Evolutionary conservation across 1,140 invertebrate species (phyloP), one percentile per base, ranked within the genome.

Genomic region (Dufourea novaeangliae): DNA sequence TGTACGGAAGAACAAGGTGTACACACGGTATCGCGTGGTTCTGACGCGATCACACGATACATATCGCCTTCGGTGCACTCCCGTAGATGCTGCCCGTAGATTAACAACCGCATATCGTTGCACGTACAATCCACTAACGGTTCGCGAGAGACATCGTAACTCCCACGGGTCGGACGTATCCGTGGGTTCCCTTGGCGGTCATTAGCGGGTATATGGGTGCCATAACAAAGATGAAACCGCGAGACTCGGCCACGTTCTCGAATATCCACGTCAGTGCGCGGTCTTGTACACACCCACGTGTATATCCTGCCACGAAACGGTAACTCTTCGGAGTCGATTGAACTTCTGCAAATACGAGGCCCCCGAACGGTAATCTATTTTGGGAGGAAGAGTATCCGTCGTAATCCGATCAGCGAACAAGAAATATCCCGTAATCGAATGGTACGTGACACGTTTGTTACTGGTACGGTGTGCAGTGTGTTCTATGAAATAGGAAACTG

Each of bases 161-260:
- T 84, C 78, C 67, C 72, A 80, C 82, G 78, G 68, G 20, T 29
- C 20, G 52, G 50, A 29, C 29, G 37, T 68, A 71, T 68, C 81
- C 76, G 37, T 57, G 76, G n/a, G 39, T 50, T 75, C 70, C 29
- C 77, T 72, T 41, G 64, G 64, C 71, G 78, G 83, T 85, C 83
- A 85, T 85, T 85, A 84, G 78, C 56, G 83, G 32, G 78, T 84
- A 75, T 75, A 84, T 80, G 82, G 68, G 78, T 77, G 72, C 82
- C 63, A 80, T 84, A 84, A 84, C 79, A 61, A 84, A 84, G 82
- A 84, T 64, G 82, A 83, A 83, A 79, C 80, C 82, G 70, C 67
- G 77, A 62, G 64, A 64, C 6, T 44, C 34, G 52, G 6, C 52
- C 20, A 50, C 64, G 29, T 62, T 66, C 61, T 74, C 61, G 62